Evolutionary conservation across 1,140 invertebrate species (phyloP).

Genomic region (Scaptomyza graminum): DNA sequence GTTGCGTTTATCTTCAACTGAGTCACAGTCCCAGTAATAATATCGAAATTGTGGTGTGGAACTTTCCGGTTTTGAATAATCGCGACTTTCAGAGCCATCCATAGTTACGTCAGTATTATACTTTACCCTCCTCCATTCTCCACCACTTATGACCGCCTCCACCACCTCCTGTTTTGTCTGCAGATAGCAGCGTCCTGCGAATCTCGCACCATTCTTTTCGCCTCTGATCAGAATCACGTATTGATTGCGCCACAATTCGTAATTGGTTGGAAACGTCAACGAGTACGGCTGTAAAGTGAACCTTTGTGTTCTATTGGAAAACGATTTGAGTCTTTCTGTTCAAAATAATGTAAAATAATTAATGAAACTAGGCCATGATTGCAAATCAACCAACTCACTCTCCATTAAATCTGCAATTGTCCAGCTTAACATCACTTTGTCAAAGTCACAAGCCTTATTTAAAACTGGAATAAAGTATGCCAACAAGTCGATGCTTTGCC

Average conservation of each 20-base stretch:
- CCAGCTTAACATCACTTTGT: background rate
- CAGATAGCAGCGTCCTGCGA: slow-evolving; percentile 46
- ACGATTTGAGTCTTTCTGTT: background rate
- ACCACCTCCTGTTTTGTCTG: slow-evolving; percentile 1
- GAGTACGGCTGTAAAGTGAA: slow-evolving; percentile 11
- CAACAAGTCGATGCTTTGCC: background rate
- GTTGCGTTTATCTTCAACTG: slow-evolving; percentile 17
- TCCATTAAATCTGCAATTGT: background rate
- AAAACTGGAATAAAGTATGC: background rate
- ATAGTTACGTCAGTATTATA: background rate
- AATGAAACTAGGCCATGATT: too few relatives aligned
- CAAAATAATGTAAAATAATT: too few relatives aligned
- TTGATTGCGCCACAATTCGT: slow-evolving; percentile 23
- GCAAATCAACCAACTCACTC: background rate
- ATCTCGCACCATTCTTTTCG: background rate
- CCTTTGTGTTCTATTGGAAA: background rate
- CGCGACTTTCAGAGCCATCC: slow-evolving; percentile 49
- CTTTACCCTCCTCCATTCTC: background rate
- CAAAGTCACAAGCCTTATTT: background rate
- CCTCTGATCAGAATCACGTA: slow-evolving; percentile 24
- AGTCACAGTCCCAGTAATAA: slow-evolving; percentile 43
- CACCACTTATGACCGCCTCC: slow-evolving; percentile 42
- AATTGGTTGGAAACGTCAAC: background rate
- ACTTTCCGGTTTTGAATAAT: slow-evolving; percentile 33
- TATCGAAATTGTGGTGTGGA: slow-evolving; percentile 26